phyloP scores from a whole-genome alignment of 2,797 vertebrate species.

The Phrynocephalus vlangalii region DNA sequence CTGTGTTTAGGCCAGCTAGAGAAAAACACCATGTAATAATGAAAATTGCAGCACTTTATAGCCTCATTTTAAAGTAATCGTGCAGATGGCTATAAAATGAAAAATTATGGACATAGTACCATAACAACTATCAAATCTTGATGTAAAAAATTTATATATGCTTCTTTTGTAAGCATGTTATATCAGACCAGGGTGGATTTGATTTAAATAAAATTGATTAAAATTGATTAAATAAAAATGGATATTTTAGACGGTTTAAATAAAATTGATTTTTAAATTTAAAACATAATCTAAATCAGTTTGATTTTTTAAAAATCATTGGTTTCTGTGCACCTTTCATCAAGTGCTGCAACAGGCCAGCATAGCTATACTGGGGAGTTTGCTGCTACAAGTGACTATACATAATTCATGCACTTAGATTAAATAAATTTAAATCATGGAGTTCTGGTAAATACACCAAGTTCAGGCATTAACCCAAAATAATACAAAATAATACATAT shows the following conservation, averaged over 20 bases:
- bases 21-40: conserved; percentile 35
- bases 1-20: conserved; percentile 36
- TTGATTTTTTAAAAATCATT: too few relatives aligned
- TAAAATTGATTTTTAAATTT: too few relatives aligned
- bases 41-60: conserved; percentile 34
- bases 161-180: background rate
- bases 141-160: background rate
- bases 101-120: background rate
- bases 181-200: background rate
- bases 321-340: too few relatives aligned
- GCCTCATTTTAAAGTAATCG: conserved; percentile 39
- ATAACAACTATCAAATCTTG: background rate
- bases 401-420: background rate
- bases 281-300: too few relatives aligned
- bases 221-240: too few relatives aligned
- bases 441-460: background rate
- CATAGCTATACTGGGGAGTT: too few relatives aligned
- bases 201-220: too few relatives aligned
- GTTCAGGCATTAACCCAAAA: background rate
- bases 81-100: background rate
- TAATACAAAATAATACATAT: background rate
- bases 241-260: too few relatives aligned
- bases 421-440: background rate
- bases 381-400: background rate
- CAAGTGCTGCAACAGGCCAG: too few relatives aligned